phyloP scores from a whole-genome alignment of 2,113 vertebrate species.

The Corythornis cristatus region DNA sequence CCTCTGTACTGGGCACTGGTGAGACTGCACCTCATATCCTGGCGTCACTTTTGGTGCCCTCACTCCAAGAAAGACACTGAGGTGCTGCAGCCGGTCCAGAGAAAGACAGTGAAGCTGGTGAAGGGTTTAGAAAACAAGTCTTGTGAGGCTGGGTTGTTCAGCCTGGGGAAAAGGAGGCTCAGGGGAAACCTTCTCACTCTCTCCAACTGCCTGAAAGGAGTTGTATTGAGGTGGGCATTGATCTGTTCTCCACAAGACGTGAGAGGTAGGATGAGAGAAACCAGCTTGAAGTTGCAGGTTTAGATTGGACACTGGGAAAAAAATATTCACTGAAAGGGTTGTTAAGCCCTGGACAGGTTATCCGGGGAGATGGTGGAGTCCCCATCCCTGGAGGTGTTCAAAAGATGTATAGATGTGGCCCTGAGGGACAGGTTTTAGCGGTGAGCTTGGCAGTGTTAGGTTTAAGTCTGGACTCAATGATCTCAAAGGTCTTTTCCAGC shows the following conservation, averaged over 20 bases:
- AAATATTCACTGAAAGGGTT: background rate
- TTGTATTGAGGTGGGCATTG: background rate
- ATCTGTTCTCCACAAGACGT: background rate
- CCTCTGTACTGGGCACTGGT: fast-evolving
- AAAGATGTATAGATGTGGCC: fast-evolving
- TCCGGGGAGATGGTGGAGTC: background rate
- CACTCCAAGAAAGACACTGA: background rate
- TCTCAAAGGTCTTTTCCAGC: background rate
- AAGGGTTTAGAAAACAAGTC: background rate
- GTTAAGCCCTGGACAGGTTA: background rate
- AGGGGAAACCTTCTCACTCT: background rate
- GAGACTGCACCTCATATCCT: fast-evolving
- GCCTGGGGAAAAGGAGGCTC: background rate
- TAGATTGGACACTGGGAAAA: background rate
- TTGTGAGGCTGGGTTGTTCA: background rate
- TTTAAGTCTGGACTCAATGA: fast-evolving
- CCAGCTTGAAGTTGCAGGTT: background rate
- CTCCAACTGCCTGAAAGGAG: background rate
- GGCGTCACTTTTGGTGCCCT: background rate
- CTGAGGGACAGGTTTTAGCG: background rate
- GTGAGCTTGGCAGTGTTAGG: background rate
- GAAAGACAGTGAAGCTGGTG: background rate
- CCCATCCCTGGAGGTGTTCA: background rate
- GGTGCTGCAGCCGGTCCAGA: background rate
- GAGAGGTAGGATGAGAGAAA: background rate